Conservation (phyloP, 2,888 invertebrate species). For the Fragum whitleyi region DNA sequence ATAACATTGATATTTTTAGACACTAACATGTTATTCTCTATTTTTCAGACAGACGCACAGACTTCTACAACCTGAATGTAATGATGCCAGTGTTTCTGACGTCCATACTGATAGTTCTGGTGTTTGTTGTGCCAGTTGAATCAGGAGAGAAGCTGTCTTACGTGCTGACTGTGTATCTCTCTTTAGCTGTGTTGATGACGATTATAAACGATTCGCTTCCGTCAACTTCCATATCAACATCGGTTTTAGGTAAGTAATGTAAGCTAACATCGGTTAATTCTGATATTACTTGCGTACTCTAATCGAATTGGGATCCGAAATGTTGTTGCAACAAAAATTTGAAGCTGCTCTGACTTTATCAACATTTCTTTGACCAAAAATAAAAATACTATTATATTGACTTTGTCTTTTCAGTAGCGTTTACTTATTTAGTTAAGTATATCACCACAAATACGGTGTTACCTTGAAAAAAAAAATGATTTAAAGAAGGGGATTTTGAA, state of each 20-base stretch:
- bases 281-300: background rate
- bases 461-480: too few species aligned
- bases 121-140: conserved; percentile 68
- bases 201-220: conserved; percentile 57
- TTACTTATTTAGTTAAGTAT: too few species aligned
- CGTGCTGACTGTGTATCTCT: conserved; percentile 66
- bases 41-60: conserved; percentile 59
- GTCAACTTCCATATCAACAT: conserved; percentile 52
- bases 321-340: background rate
- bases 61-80: conserved; percentile 66
- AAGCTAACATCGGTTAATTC: too few species aligned
- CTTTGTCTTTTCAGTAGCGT: too few species aligned
- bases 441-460: too few species aligned
- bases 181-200: conserved; percentile 57
- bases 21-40: too few species aligned
- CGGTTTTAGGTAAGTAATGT: conserved; percentile 46
- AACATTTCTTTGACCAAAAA: too few species aligned
- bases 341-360: background rate
- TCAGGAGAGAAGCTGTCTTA: conserved; percentile 69
- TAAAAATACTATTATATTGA: too few species aligned
- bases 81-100: conserved; percentile 66
- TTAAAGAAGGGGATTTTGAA: too few species aligned
- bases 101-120: conserved; percentile 62
- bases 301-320: background rate
- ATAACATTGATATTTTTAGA: too few species aligned